Evolutionary conservation across 2,797 vertebrate genomes (phyloP).

Genomic region (Capromys pilorides): DNA sequence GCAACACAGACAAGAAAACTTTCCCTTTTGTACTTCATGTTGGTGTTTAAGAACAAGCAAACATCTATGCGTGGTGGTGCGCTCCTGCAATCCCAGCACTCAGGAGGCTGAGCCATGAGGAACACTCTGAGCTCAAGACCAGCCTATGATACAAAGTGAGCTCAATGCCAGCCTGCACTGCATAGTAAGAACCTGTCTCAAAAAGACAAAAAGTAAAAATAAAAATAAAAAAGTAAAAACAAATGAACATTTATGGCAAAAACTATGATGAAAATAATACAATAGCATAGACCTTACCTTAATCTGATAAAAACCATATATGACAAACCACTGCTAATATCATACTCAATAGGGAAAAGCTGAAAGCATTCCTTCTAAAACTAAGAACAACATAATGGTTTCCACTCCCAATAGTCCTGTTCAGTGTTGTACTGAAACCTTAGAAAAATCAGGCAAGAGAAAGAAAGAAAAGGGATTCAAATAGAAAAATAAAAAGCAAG

Average conservation of each 20-base stretch:
- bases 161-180: not conserved
- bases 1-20: not conserved
- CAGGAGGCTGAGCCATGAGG: not conserved
- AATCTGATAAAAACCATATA: not conserved
- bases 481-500: not conserved
- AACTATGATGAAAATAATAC: not conserved
- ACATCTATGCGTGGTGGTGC: too few relatives aligned
- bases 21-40: not conserved
- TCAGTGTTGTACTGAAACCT: not conserved
- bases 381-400: not conserved
- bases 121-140: not conserved
- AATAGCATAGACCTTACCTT: not conserved
- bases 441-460: not conserved
- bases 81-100: not conserved
- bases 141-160: too few relatives aligned
- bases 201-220: not conserved
- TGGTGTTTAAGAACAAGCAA: conserved; percentile 1
- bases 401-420: not conserved
- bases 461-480: not conserved
- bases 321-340: not conserved
- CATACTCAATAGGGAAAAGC: not conserved
- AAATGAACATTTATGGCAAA: not conserved
- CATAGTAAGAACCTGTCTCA: not conserved
- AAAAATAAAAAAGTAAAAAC: not conserved
- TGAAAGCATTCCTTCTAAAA: not conserved